Conservation (phyloP, 2,888 invertebrate species). For the Andricus quercusramuli region DNA sequence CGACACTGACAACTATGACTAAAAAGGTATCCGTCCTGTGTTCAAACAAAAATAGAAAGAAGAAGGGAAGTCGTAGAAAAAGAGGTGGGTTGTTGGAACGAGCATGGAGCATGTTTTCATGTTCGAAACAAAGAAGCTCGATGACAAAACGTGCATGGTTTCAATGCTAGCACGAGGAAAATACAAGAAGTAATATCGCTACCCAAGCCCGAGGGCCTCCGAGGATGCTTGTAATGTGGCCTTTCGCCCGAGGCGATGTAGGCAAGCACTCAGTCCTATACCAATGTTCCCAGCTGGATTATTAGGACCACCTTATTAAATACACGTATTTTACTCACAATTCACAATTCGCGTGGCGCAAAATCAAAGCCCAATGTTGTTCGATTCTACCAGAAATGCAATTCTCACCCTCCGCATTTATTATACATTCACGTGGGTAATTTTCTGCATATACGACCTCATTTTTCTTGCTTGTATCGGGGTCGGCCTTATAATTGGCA, state of each 20-base stretch:
- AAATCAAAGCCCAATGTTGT: constrained; percentile 11
- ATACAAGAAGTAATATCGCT: constrained; percentile 65
- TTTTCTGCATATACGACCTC: constrained; percentile 61
- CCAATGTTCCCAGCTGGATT: constrained; percentile 1
- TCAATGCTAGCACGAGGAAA: constrained; percentile 65
- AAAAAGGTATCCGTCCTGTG: constrained; percentile 44
- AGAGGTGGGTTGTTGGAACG: constrained; percentile 60
- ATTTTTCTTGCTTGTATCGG: constrained; percentile 61
- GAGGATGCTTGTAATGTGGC: constrained; percentile 59
- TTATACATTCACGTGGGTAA: constrained; percentile 56
- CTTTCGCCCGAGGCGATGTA: constrained; percentile 49
- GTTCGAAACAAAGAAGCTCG: constrained; percentile 71
- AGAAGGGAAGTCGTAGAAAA: constrained; percentile 51
- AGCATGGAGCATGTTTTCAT: constrained; percentile 69
- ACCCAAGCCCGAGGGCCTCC: constrained; percentile 51
- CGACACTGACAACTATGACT: constrained; percentile 29
- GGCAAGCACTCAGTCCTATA: constrained; percentile 20
- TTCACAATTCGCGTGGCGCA: background rate
- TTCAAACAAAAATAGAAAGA: constrained; percentile 50
- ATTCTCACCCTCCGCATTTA: constrained; percentile 1
- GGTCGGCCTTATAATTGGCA: constrained; percentile 62
- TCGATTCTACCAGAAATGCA: background rate
- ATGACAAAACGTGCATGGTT: constrained; percentile 73
- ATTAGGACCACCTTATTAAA: constrained; percentile 39
- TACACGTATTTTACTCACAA: constrained; percentile 19